Percentiles rank a stretch among this genome's conserved stretches.
Conservation (phyloP, 2,888 invertebrate genomes). For the Diloba caeruleocephala region DNA sequence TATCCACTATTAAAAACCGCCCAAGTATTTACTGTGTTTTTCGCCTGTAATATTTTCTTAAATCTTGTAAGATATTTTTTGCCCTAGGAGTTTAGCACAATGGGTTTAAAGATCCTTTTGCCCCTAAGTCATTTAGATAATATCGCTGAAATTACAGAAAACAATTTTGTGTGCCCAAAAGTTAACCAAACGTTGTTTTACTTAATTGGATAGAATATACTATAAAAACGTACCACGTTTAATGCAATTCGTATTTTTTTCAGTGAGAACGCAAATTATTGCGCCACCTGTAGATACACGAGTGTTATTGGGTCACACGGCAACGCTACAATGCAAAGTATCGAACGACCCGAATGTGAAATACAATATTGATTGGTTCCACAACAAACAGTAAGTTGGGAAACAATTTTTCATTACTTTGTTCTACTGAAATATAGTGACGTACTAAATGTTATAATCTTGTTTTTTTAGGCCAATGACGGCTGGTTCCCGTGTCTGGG, state of each 20-base stretch:
- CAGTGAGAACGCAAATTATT: conserved; percentile 97
- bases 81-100: no score
- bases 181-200: conserved; percentile 38
- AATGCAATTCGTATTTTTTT: conserved; percentile 49
- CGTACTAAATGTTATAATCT: conserved; percentile 1
- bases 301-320: conserved; percentile 97
- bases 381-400: conserved; percentile 93
- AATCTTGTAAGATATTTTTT: no score
- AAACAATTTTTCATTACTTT: conserved; percentile 20
- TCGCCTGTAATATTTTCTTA: no score
- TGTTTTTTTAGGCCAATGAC: conserved; percentile 78
- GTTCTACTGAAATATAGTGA: conserved; percentile 3
- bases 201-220: conserved; percentile 6
- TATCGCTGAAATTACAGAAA: conserved; percentile 35
- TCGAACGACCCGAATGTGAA: conserved; percentile 96
- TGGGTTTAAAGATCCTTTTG: conserved; percentile 13
- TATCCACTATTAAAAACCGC: no score
- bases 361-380: conserved; percentile 96
- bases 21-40: no score
- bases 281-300: conserved; percentile 97
- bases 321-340: conserved; percentile 97
- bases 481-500: conserved; percentile 92
- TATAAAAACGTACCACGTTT: not conserved
- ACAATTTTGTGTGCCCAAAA: conserved; percentile 26
- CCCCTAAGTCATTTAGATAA: conserved; percentile 36